phyloP scores from a whole-genome alignment of 2,113 vertebrate genomes.

The Onychostruthus taczanowskii region DNA sequence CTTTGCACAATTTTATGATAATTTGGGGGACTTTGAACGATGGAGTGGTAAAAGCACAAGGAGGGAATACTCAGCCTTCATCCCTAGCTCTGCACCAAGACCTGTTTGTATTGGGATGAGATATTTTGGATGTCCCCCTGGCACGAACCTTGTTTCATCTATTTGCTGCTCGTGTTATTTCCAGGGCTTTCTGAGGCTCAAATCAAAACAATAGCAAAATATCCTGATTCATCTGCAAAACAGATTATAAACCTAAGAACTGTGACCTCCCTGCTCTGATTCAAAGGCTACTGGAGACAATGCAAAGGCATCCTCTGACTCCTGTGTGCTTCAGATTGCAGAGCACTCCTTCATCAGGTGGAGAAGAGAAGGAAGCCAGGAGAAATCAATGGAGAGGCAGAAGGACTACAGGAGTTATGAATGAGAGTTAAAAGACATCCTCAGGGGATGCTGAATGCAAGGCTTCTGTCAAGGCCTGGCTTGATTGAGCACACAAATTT shows the following conservation, averaged over 20 bases:
- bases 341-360: background rate
- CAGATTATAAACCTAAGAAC: background rate
- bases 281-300: background rate
- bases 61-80: background rate
- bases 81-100: background rate
- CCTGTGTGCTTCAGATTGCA: background rate
- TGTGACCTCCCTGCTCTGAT: background rate
- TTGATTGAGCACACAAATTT: background rate
- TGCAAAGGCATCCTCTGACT: background rate
- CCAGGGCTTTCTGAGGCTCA: background rate
- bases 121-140: background rate
- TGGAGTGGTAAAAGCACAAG: background rate
- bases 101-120: background rate
- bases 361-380: background rate
- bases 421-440: background rate
- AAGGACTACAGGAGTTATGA: background rate
- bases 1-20: background rate
- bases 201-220: background rate
- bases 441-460: background rate
- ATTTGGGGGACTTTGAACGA: background rate
- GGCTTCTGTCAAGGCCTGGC: background rate
- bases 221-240: background rate
- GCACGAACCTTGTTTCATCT: background rate
- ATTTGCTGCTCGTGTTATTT: background rate
- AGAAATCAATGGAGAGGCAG: background rate